Evolutionary conservation across 2,113 vertebrate species (phyloP).

Genomic region (Eubucco bourcierii): DNA sequence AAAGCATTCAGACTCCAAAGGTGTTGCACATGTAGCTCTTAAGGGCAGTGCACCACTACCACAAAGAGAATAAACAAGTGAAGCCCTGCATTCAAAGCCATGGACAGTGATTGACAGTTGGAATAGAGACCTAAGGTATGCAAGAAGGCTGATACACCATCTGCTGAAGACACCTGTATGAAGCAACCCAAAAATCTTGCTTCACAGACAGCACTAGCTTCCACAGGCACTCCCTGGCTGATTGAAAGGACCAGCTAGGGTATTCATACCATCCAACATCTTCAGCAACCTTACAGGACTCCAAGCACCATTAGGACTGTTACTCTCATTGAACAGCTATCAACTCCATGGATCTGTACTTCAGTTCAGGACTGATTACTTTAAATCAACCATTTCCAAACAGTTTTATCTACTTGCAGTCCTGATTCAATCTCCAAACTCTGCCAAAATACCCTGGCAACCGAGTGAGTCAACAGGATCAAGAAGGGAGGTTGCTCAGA

Average conservation of each 20-base stretch:
- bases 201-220: background rate
- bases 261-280: background rate
- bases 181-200: background rate
- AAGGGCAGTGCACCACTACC: background rate
- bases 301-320: background rate
- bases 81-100: background rate
- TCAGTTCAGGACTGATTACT: background rate
- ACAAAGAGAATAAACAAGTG: background rate
- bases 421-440: background rate
- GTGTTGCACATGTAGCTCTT: background rate
- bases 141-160: background rate
- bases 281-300: rapidly evolving
- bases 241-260: background rate
- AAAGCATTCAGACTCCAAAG: background rate
- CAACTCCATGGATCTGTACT: rapidly evolving
- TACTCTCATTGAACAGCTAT: background rate
- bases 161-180: background rate
- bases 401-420: background rate
- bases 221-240: background rate
- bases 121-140: background rate
- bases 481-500: background rate
- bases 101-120: background rate
- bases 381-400: background rate
- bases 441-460: background rate
- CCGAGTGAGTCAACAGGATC: rapidly evolving